Base-by-base conservation (phyloP, 1,140 invertebrate species). In the Scylla paramamosain region DNA sequence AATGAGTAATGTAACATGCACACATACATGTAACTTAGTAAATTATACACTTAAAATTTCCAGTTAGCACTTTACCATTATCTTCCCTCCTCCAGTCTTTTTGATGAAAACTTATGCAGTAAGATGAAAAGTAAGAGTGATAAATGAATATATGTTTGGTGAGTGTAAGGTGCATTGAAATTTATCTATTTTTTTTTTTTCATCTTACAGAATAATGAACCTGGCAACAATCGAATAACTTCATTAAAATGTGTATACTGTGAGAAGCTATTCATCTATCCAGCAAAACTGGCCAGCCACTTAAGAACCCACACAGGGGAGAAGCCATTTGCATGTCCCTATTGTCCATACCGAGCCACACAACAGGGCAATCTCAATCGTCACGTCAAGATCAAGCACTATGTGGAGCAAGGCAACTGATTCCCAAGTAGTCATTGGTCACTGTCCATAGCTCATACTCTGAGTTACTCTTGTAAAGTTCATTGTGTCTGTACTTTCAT, bases 341-440 rank as follows among this genome's bases (percentile, higher is more conserved):
- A 52, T 59, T 94, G 93, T 86, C 88, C 93, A 0, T 94, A 94
- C 88, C 93, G 93, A 67, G 93, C 93, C 77, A 94, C 93, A 29
- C 93, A 94, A 32, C 93, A 94, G 45, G 93, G 93, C 39, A 94
- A 94, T 39, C 93, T 94, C 93, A 94, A 94, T 32, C 87, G 93
- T 82, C 93, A 94, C 88, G 83, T 94, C 46, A 94, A 94, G 39
- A 94, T 94, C 48, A 90, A 83, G 28, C 93, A 94, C 32, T 89
- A 94, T 16, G 77, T 77, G 32, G 87, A 94, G 20, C 84, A 93
- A 88, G 83, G 82, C 12, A 93, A 93, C 10, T 93, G 84, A 93
- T 29, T 29, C 32, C 32, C 86, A 88, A 45, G 86, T 31, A 8
- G 67, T 77, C 67, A 77, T 1, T 77, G 67, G 0, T 77, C 67